These are phyloP conservation scores for Agonopterix alstromeriana DNA, from an alignment of 2,888 invertebrate genomes.

Conservation along the genomic window DNA sequence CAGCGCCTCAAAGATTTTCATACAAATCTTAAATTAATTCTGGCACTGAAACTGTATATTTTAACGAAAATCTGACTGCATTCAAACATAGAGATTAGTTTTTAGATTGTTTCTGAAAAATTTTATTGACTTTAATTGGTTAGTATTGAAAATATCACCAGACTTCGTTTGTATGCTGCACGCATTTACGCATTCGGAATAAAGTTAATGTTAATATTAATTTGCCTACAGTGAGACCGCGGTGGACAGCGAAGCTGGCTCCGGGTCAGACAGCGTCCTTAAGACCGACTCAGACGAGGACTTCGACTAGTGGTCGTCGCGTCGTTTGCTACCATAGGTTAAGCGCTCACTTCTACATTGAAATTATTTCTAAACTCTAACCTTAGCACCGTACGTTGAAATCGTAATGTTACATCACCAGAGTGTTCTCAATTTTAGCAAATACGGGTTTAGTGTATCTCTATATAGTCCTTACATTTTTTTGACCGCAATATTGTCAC, in stretches of 20 bases:
- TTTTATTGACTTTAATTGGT: too few species aligned
- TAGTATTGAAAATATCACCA: too few species aligned
- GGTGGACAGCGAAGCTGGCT: conserved; percentile 64
- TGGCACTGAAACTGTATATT: too few species aligned
- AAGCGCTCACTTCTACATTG: conserved; percentile 6
- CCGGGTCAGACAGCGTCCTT: conserved; percentile 68
- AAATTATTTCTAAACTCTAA: background rate
- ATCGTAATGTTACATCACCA: background rate
- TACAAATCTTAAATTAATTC: too few species aligned
- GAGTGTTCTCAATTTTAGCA: background rate
- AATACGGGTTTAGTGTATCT: background rate
- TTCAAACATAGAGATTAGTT: too few species aligned
- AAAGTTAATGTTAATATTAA: background rate
- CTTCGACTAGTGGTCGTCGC: conserved; percentile 41
- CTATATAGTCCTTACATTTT: background rate
- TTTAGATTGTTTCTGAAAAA: too few species aligned
- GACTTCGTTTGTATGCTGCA: too few species aligned
- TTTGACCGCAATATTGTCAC: too few species aligned
- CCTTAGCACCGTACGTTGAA: background rate
- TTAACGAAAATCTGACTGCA: too few species aligned
- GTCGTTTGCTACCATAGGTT: conserved; percentile 3
- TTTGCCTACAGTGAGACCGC: conserved; percentile 47
- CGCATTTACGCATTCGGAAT: too few species aligned
- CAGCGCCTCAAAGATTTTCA: too few species aligned
- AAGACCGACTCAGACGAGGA: conserved; percentile 72